Conservation (phyloP, 1,140 invertebrate genomes). For the Eriosoma lanigerum region DNA sequence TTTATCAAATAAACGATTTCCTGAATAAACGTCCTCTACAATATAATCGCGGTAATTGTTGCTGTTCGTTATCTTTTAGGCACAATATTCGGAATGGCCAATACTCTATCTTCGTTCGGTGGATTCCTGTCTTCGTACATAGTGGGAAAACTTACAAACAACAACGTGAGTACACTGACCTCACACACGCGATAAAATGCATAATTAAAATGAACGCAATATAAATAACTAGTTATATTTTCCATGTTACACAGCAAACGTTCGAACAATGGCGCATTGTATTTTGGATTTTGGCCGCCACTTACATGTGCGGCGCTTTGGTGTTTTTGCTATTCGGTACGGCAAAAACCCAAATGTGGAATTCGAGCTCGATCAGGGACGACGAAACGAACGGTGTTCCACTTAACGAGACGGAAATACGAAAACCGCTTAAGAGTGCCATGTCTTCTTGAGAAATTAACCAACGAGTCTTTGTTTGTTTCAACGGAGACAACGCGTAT, state of each 20-base stretch:
- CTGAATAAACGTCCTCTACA: no score
- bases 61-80: conserved; percentile 54
- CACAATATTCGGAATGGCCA: conserved; percentile 87
- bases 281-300: conserved; percentile 76
- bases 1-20: neutral
- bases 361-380: conserved; percentile 56
- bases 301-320: conserved; percentile 71
- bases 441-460: neutral
- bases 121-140: conserved; percentile 83
- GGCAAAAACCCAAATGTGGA: conserved; percentile 73
- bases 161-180: conserved; percentile 64
- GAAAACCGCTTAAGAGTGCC: neutral
- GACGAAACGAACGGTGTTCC: neutral
- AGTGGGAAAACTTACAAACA: conserved; percentile 78
- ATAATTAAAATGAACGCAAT: no score
- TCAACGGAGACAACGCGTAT: no score
- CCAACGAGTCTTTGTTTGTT: no score
- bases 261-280: conserved; percentile 79
- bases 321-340: conserved; percentile 71
- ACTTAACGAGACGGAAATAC: neutral
- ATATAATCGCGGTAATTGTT: no score
- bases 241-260: conserved; percentile 64
- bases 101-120: conserved; percentile 84
- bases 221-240: no score
- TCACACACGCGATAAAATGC: neutral